These are phyloP conservation scores for Agonopterix heracliana DNA, from an alignment of 2,888 invertebrate species.

Conservation along the genomic window DNA sequence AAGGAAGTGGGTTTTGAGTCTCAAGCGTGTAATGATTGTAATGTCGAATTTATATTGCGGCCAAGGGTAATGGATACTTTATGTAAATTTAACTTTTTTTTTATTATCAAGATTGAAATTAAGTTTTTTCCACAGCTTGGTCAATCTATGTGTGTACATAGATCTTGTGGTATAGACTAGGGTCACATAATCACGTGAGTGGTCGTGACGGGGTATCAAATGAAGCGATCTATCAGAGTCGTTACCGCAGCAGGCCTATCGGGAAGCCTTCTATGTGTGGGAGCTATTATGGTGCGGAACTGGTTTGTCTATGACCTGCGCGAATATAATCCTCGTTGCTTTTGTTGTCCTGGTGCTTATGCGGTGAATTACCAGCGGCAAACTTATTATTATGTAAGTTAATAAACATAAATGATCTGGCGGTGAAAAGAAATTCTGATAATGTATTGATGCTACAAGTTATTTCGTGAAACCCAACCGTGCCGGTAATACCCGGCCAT, in stretches of 20 bases:
- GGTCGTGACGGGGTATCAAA: conserved; percentile 52
- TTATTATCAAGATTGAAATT: too few relatives aligned
- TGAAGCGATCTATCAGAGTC: conserved; percentile 63
- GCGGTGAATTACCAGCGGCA: conserved; percentile 2
- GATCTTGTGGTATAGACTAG: conserved; percentile 11
- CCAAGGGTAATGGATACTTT: neutral
- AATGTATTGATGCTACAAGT: conserved; percentile 24
- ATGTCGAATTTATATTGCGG: conserved; percentile 1
- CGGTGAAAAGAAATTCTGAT: conserved; percentile 5
- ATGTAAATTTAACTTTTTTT: too few relatives aligned
- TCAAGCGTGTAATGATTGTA: conserved; percentile 1
- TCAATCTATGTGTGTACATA: too few relatives aligned
- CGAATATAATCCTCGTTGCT: conserved; percentile 31
- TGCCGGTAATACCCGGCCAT: conserved; percentile 38
- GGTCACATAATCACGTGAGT: conserved; percentile 35
- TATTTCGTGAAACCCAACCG: conserved; percentile 40
- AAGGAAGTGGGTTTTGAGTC: conserved; percentile 10
- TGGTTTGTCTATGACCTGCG: conserved; percentile 54
- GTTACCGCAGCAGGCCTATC: conserved; percentile 57
- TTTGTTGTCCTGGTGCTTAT: conserved; percentile 31
- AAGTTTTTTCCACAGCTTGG: too few relatives aligned
- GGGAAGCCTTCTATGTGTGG: conserved; percentile 68
- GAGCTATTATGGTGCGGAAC: conserved; percentile 49
- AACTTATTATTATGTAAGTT: neutral
- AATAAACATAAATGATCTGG: neutral